These are phyloP conservation scores for Calephelis nemesis DNA, from an alignment of 1,140 invertebrate genomes.

Conservation along the genomic window DNA sequence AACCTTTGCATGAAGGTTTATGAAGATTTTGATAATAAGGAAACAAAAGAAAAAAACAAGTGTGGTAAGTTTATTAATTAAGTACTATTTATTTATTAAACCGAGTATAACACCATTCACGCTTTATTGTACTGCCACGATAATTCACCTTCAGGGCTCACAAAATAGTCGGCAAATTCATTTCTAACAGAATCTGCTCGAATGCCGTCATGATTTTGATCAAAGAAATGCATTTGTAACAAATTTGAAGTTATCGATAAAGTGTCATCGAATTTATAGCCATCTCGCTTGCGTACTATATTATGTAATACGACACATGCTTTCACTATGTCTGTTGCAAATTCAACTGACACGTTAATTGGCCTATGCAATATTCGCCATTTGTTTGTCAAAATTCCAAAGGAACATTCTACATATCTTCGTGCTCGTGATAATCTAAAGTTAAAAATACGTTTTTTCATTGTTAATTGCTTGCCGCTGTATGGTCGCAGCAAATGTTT, in stretches of 20 bases:
- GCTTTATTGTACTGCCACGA: conserved; percentile 13
- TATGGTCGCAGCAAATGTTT: conserved; percentile 9
- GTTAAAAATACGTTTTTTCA: conserved; percentile 9
- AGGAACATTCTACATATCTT: conserved; percentile 15
- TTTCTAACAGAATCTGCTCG: conserved; percentile 11
- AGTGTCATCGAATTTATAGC: conserved; percentile 11
- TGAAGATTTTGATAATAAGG: conserved; percentile 19
- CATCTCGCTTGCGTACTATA: conserved; percentile 9
- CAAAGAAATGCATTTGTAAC: conserved; percentile 6
- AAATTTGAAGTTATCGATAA: conserved; percentile 13
- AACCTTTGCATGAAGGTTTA: conserved; percentile 21
- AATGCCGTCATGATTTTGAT: conserved; percentile 6
- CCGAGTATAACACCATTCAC: conserved; percentile 10
- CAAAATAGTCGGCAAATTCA: conserved; percentile 9
- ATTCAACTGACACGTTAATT: conserved; percentile 14
- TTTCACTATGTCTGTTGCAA: conserved; percentile 12
- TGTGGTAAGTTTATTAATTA: conserved; percentile 15
- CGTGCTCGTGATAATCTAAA: conserved; percentile 16
- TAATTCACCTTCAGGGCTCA: conserved; percentile 11
- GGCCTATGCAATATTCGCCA: conserved; percentile 16
- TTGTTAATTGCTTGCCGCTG: conserved; percentile 7
- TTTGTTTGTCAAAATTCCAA: conserved; percentile 15
- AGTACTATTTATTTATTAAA: conserved; percentile 9
- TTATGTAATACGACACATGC: conserved; percentile 14
- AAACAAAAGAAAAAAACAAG: conserved; percentile 20